These are phyloP conservation scores for Gandaritis pyraliata DNA, from an alignment of 2,888 invertebrate genomes.

Conservation along the genomic window DNA sequence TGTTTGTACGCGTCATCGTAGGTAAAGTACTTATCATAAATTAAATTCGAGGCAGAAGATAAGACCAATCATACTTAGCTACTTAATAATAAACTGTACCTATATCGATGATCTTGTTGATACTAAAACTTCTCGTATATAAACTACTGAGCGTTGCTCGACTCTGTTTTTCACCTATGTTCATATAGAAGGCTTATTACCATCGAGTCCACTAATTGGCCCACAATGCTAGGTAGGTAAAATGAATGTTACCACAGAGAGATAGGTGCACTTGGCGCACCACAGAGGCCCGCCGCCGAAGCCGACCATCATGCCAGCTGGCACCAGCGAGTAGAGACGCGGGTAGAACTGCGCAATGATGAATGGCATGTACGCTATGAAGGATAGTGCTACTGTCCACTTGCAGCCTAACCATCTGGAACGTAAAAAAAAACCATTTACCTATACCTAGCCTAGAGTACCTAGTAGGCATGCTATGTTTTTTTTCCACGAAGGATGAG, in stretches of 20 bases:
- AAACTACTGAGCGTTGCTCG: too few species aligned
- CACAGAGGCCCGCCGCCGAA: slow-evolving; percentile 96
- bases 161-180: too few species aligned
- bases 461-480: too few species aligned
- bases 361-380: slow-evolving; percentile 95
- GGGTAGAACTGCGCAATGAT: slow-evolving; percentile 96
- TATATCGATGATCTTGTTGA: too few species aligned
- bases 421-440: neutral
- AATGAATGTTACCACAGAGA: slow-evolving; percentile 87
- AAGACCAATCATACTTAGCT: too few species aligned
- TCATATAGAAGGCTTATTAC: too few species aligned
- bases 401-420: slow-evolving; percentile 94
- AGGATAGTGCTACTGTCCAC: slow-evolving; percentile 93
- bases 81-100: too few species aligned
- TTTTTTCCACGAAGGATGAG: too few species aligned
- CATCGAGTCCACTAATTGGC: too few species aligned
- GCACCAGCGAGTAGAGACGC: slow-evolving; percentile 92
- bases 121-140: too few species aligned
- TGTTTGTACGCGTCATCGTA: neutral
- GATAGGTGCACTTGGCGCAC: slow-evolving; percentile 98
- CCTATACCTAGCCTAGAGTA: too few species aligned
- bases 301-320: slow-evolving; percentile 92
- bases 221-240: too few species aligned
- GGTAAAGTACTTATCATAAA: neutral
- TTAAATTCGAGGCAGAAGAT: neutral